Base-by-base conservation (phyloP, 2,888 invertebrate species). In the Prenolepis imparis region DNA sequence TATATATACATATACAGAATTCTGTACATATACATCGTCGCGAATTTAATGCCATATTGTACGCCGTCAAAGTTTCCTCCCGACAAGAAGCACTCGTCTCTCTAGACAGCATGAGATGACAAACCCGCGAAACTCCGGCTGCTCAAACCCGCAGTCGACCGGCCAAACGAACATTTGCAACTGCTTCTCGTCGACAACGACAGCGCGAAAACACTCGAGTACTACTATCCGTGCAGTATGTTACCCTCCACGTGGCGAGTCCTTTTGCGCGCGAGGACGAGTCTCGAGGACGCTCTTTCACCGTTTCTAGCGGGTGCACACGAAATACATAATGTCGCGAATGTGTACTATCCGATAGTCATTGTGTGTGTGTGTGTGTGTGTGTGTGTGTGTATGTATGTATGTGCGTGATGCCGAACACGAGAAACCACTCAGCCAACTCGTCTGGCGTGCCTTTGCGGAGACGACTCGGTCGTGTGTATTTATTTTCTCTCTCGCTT, bases 401-500 rank as follows among this genome's bases (percentile, higher is more conserved):
- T 84, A 82, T 83, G 84, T 75, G 86, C 80, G 73, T 78, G 59
- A 86, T 80, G 82, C 87, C 41, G 87, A 88, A 90, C 90, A 90
- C 83, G 90, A 78, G 88, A 90, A 89, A 89, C 90, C 90, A 87
- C 90, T 90, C 90, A 89, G 63, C 77, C 75, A 84, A 86, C 83
- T 85, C 86, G 85, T 85, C 87, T 59, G 78, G 75, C 72, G 61
- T 83, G 67, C 81, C 64, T 72, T 82, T 48, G 70, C 75, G 59
- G 80, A 86, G 89, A 83, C 84, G 61, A 59, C 36, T 57, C 57
- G 39, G n/a, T 82, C 77, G 61, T 74, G 24, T 66, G 8, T 52
- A 61, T 67, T 52, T 52, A n/a, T 21, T 32, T 21, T 21, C 64
- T 39, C 61, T 36, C 15, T 24, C n/a, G 39, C 48, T 21, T 3